Evolutionary conservation across 1,140 invertebrate genomes (phyloP).

Genomic region (Drosophila grimshawi): DNA sequence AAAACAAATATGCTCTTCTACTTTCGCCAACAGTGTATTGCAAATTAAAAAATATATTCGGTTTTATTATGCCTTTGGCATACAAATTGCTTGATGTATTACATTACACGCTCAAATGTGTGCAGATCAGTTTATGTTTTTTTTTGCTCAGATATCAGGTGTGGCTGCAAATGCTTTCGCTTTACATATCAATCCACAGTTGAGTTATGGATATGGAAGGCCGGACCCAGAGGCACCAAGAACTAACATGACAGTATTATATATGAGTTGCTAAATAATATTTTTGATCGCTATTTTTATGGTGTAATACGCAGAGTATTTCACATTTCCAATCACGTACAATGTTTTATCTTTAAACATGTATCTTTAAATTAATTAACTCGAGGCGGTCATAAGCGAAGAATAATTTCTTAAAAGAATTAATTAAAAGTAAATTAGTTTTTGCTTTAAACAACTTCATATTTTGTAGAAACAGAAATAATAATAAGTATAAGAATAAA

Average conservation of each 20-base stretch:
- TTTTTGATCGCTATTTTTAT: conserved; percentile 30
- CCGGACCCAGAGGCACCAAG: conserved; percentile 10
- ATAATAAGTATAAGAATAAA: no score
- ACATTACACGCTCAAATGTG: conserved; percentile 53
- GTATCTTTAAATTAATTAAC: conserved; percentile 3
- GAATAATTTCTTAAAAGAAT: no score
- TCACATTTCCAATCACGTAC: conserved; percentile 52
- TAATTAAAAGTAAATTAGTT: no score
- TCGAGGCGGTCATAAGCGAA: not conserved
- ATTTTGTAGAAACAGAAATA: no score
- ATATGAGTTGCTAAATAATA: conserved; percentile 34
- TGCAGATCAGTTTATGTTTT: conserved; percentile 26
- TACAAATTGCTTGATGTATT: conserved; percentile 67
- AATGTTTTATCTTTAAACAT: conserved; percentile 16
- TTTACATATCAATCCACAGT: conserved; percentile 69
- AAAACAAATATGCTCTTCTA: no score
- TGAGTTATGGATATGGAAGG: conserved; percentile 32
- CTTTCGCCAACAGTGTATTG: no score
- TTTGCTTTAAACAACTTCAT: no score
- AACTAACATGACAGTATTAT: conserved; percentile 40
- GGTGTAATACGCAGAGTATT: conserved; percentile 21
- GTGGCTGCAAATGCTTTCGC: conserved; percentile 52
- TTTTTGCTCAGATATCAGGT: conserved; percentile 59
- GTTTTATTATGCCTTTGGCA: conserved; percentile 56
- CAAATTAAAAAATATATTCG: conserved; percentile 49